Percentiles rank a stretch among this genome's conserved stretches.
Conservation (phyloP, 1,140 invertebrate genomes). For the Zaprionus ghesquierei region DNA sequence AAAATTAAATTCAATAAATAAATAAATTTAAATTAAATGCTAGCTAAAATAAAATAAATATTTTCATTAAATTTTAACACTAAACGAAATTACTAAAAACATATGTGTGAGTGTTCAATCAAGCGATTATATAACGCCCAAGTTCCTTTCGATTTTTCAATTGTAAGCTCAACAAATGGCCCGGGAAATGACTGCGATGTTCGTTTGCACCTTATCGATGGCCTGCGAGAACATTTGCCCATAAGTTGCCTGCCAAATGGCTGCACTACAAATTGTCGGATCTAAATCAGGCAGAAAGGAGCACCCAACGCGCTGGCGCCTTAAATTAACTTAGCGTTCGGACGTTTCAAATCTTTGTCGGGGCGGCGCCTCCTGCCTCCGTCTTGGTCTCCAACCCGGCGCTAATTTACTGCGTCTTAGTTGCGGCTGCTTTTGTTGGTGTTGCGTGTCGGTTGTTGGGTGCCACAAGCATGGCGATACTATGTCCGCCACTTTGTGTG, state of each 20-base stretch:
- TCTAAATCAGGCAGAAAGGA: slow-evolving; percentile 58
- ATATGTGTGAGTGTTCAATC: too few relatives aligned
- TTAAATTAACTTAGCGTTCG: slow-evolving; percentile 63
- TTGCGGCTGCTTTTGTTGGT: background rate
- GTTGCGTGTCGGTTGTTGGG: background rate
- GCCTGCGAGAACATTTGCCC: background rate
- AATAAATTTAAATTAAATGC: too few relatives aligned
- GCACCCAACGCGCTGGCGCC: slow-evolving; percentile 48
- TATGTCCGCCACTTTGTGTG: slow-evolving; percentile 22
- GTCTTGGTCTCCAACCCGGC: slow-evolving; percentile 23
- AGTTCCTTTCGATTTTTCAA: background rate
- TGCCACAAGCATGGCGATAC: slow-evolving; percentile 20
- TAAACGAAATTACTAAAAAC: too few relatives aligned
- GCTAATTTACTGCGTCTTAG: slow-evolving; percentile 53
- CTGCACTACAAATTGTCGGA: slow-evolving; percentile 36
- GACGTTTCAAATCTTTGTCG: slow-evolving; percentile 43
- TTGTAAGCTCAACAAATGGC: slow-evolving; percentile 7
- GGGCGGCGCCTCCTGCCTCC: slow-evolving; percentile 1
- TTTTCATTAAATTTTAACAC: too few relatives aligned
- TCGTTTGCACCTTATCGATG: slow-evolving; percentile 17
- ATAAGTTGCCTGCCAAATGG: slow-evolving; percentile 1
- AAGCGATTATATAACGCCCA: background rate
- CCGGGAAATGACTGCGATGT: background rate
- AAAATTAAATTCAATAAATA: too few relatives aligned
- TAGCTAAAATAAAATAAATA: too few relatives aligned